phyloP scores from a whole-genome alignment of 2,113 vertebrate genomes.

The Cynoglossus semilaevis region DNA sequence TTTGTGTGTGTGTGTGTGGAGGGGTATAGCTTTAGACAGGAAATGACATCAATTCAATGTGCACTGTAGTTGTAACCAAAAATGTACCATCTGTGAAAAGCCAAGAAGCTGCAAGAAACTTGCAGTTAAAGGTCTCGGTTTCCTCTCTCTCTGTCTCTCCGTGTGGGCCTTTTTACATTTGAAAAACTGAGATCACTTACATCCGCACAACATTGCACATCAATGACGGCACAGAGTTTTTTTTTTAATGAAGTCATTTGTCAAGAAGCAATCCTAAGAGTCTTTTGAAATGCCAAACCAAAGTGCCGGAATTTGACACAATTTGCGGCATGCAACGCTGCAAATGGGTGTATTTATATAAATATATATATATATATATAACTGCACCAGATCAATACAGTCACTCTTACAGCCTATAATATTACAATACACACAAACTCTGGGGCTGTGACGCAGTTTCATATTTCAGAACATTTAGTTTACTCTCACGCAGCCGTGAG shows the following conservation, averaged over 20 bases:
- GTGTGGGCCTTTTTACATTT: background rate
- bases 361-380: background rate
- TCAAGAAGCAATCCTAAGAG: slow-evolving; percentile 9
- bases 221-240: background rate
- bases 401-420: background rate
- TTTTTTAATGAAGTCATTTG: slow-evolving; percentile 12
- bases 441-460: background rate
- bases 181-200: slow-evolving; percentile 4
- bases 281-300: too few relatives aligned
- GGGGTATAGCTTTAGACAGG: slow-evolving; percentile 51
- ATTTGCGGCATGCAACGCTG: too few relatives aligned
- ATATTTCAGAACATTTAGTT: too few relatives aligned
- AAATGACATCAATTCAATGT: slow-evolving; percentile 67
- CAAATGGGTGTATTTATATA: too few relatives aligned
- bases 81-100: background rate
- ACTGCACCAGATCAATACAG: slow-evolving; percentile 5
- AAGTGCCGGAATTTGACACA: background rate
- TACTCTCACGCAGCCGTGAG: too few relatives aligned
- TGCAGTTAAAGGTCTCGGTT: background rate
- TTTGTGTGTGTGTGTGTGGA: background rate
- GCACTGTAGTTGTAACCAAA: slow-evolving; percentile 24
- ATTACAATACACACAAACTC: background rate
- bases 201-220: background rate
- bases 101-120: background rate
- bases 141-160: too few relatives aligned